Base-by-base conservation (phyloP, 2,888 invertebrate species). In the Allolobophora icterica region DNA sequence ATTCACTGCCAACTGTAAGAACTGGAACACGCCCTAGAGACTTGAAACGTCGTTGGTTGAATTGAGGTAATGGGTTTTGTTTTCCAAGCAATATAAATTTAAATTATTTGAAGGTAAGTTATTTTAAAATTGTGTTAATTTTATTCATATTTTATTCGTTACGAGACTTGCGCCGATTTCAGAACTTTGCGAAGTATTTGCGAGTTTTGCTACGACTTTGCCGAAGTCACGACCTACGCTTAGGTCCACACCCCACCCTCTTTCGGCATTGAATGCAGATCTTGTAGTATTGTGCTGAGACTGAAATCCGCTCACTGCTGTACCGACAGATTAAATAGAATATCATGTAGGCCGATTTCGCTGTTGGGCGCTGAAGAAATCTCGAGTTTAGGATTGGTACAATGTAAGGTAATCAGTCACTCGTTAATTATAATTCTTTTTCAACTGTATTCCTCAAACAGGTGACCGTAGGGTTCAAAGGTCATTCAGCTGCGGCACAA, bases 191-290 rank as follows among this genome's bases (percentile, higher is more conserved):
- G 71, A 71, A n/a, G 30, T n/a, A n/a, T 71, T 30, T 71, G 71
- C n/a, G 30, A 71, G n/a, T 71, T 71, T 71, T 71, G 71, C 30
- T 30, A n/a, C 71, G 71, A 71, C 71, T 71, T 71, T 71, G 52
- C 52, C 52, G 71, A 71, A 71, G 71, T 71, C n/a, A 71, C 71
- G 71, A 71, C 71, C 71, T 71, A 71, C 71, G 71, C 71, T 30
- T n/a, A n/a, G 11, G 71, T n/a, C 71, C 30, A n/a, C 71, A 71
- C 71, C 71, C 71, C 71, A 71, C 71, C 71, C 71, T 52, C 30
- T 71, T 30, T 71, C 4, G 71, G n/a, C n/a, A 4, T 71, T n/a
- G n/a, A 71, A 71, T 71, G 11, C 52, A 52, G 52, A 19, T 19
- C 4, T 52, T 52, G 19, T 71, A n/a, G 71, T 71, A 71, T 30